Conservation (phyloP, 1,140 invertebrate species). For the Solenopsis invicta region DNA sequence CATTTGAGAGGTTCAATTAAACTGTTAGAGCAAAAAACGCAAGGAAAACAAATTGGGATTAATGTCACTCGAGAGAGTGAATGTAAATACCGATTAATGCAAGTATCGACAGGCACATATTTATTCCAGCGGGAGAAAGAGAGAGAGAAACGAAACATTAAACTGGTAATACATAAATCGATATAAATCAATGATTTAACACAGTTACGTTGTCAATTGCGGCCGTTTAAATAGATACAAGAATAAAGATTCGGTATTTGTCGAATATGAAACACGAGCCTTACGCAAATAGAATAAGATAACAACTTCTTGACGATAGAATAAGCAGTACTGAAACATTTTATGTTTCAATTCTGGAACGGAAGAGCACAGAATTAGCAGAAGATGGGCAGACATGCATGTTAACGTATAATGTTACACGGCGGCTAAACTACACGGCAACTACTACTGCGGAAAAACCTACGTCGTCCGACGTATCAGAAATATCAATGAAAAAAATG, state of each 20-base stretch:
- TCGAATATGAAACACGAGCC: constrained; percentile 1
- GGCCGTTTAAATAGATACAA: constrained; percentile 35
- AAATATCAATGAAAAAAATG: constrained; percentile 40
- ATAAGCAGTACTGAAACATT: neutral
- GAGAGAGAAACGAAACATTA: constrained; percentile 21
- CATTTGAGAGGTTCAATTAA: neutral
- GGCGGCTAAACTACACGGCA: neutral
- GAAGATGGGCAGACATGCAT: neutral
- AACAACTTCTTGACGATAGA: constrained; percentile 20
- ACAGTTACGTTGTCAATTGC: neutral
- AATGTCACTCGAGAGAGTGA: neutral
- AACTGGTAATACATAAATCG: constrained; percentile 32
- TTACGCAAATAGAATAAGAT: neutral
- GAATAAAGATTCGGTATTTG: constrained; percentile 25
- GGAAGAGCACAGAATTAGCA: neutral
- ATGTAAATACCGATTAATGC: neutral
- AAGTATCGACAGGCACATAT: constrained; percentile 19
- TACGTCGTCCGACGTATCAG: neutral
- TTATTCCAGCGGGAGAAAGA: neutral
- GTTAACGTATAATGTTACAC: constrained; percentile 1
- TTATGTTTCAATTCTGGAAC: neutral
- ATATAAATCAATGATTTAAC: constrained; percentile 50
- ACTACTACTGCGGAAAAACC: neutral
- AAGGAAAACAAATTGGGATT: neutral
- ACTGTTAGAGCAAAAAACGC: neutral